phyloP scores from a whole-genome alignment of 2,888 invertebrate genomes.

The Criorhina ranunculi region DNA sequence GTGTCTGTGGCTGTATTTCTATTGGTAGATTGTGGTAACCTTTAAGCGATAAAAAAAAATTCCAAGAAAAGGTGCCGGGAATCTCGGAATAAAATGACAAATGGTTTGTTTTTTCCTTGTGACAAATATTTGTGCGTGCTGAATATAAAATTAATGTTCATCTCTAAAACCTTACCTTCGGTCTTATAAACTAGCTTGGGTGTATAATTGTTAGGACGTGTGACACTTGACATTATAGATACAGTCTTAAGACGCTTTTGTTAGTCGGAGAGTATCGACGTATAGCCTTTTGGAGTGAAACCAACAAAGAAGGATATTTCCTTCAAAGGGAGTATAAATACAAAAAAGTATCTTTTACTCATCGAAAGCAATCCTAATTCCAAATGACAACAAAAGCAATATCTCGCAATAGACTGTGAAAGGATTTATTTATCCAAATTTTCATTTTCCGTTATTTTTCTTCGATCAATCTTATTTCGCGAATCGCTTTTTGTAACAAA shows the following conservation, averaged over 20 bases:
- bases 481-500: background rate
- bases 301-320: too few relatives aligned
- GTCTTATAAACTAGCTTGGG: constrained; percentile 8
- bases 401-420: background rate
- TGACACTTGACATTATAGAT: constrained; percentile 1
- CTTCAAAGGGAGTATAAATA: too few relatives aligned
- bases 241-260: too few relatives aligned
- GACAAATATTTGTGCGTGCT: constrained; percentile 65
- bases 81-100: constrained; percentile 55
- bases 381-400: background rate
- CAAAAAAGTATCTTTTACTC: too few relatives aligned
- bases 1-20: constrained; percentile 25
- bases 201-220: constrained; percentile 13
- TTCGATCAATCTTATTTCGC: constrained; percentile 16
- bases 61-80: background rate
- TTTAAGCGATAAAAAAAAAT: constrained; percentile 23
- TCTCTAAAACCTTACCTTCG: constrained; percentile 26
- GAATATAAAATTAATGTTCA: constrained; percentile 57
- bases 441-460: background rate
- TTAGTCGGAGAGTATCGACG: background rate
- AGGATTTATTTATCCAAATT: background rate
- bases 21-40: constrained; percentile 17
- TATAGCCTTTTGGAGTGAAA: too few relatives aligned
- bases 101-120: constrained; percentile 58
- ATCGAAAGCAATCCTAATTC: too few relatives aligned